phyloP scores from a whole-genome alignment of 2,888 invertebrate species.

The Automeris io region DNA sequence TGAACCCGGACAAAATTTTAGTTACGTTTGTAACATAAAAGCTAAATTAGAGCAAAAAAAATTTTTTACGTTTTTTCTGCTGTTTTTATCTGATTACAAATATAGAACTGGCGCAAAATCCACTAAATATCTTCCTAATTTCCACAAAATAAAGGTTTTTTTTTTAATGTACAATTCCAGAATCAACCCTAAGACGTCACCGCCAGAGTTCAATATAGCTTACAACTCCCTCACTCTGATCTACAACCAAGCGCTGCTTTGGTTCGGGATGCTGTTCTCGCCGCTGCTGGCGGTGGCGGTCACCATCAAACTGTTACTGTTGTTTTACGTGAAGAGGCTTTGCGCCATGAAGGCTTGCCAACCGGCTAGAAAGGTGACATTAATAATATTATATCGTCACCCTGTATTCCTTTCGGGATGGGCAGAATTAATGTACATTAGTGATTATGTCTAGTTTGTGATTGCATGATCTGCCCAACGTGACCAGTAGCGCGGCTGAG shows the following conservation, averaged over 20 bases:
- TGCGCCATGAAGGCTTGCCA: constrained; percentile 80
- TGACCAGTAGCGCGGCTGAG: no score
- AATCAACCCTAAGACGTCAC: constrained; percentile 22
- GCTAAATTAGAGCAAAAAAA: no score
- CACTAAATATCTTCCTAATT: no score
- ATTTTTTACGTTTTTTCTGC: no score
- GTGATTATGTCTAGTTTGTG: neutral
- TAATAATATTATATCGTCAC: neutral
- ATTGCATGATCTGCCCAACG: no score
- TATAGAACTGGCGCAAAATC: no score
- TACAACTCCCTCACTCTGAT: constrained; percentile 85
- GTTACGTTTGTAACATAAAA: no score
- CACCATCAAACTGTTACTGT: constrained; percentile 81
- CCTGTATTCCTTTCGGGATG: neutral
- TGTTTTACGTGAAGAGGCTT: constrained; percentile 83
- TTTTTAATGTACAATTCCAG: constrained; percentile 30
- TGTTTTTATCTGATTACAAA: constrained; percentile 5
- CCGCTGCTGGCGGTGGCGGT: constrained; percentile 82
- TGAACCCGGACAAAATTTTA: no score
- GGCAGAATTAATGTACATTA: neutral
- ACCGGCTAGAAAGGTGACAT: constrained; percentile 74
- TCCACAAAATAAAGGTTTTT: no score
- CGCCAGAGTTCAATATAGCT: constrained; percentile 85
- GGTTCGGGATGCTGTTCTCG: constrained; percentile 85
- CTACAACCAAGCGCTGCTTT: constrained; percentile 87